Evolutionary conservation across 2,888 invertebrate genomes (phyloP).

Genomic region (Vandiemenella viatica): DNA sequence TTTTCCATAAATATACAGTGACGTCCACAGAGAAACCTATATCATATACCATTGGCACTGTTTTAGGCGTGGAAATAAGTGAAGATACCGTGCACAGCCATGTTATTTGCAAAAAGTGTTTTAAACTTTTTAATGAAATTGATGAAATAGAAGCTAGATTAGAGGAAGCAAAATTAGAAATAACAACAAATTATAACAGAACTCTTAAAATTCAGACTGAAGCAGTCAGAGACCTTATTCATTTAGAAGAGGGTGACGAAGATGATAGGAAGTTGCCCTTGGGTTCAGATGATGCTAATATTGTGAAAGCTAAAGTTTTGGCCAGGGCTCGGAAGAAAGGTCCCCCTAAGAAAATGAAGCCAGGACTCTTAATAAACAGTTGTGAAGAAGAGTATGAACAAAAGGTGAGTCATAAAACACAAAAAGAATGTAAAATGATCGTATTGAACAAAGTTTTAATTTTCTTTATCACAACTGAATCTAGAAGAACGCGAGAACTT

Average conservation of each 20-base stretch:
- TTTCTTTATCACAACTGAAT: too few relatives aligned
- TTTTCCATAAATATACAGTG: slow-evolving; percentile 30
- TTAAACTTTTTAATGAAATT: slow-evolving; percentile 41
- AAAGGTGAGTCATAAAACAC: too few relatives aligned
- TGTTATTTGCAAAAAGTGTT: slow-evolving; percentile 51
- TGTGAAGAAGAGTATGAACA: slow-evolving; percentile 20
- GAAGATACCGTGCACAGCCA: slow-evolving; percentile 34
- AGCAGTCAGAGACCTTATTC: slow-evolving; percentile 11
- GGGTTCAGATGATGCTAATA: slow-evolving; percentile 13
- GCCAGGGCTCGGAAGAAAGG: slow-evolving; percentile 11
- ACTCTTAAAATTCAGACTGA: slow-evolving; percentile 23
- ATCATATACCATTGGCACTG: slow-evolving; percentile 29
- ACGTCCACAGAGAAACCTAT: slow-evolving; percentile 26
- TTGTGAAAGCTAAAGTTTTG: slow-evolving; percentile 5
- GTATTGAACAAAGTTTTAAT: too few relatives aligned
- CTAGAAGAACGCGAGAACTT: too few relatives aligned
- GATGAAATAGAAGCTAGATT: slow-evolving; percentile 27
- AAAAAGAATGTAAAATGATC: too few relatives aligned
- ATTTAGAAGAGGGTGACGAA: slow-evolving; percentile 7
- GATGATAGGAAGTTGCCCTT: slow-evolving; percentile 12
- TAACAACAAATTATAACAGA: slow-evolving; percentile 35
- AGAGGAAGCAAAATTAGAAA: slow-evolving; percentile 34
- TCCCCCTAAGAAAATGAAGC: slow-evolving; percentile 11
- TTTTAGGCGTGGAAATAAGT: slow-evolving; percentile 34
- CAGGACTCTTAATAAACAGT: neutral